These are phyloP conservation scores for Chymomyza caudatula DNA, from an alignment of 2,888 invertebrate genomes.

Conservation along the genomic window DNA sequence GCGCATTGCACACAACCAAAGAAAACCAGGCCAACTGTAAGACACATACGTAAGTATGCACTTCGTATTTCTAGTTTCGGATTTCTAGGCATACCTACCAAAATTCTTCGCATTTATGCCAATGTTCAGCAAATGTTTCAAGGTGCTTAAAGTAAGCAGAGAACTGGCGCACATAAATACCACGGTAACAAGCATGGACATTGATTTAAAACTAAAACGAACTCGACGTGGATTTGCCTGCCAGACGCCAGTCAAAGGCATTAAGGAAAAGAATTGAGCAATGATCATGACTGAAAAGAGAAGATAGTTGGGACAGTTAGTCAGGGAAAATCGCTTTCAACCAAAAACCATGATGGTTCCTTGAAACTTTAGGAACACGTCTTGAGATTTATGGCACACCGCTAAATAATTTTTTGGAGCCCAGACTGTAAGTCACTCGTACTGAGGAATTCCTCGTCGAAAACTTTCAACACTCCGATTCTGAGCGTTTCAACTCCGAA, in stretches of 20 bases:
- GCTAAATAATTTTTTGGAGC: too few relatives aligned
- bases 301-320: background rate
- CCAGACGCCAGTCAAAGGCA: conserved; percentile 79
- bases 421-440: too few relatives aligned
- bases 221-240: conserved; percentile 73
- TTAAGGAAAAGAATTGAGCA: conserved; percentile 80
- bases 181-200: conserved; percentile 53
- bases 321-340: too few relatives aligned
- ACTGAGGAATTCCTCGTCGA: too few relatives aligned
- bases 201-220: conserved; percentile 64
- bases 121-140: conserved; percentile 50
- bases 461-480: too few relatives aligned
- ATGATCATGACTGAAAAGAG: conserved; percentile 77
- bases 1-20: conserved; percentile 64
- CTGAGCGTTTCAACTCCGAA: too few relatives aligned
- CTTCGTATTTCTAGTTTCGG: background rate
- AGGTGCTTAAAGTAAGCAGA: conserved; percentile 42
- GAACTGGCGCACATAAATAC: conserved; percentile 52
- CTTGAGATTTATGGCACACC: too few relatives aligned
- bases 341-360: too few relatives aligned
- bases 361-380: too few relatives aligned
- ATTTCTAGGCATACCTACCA: conserved; percentile 58
- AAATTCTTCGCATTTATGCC: conserved; percentile 75
- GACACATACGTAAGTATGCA: background rate
- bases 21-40: conserved; percentile 71